A percentile compares a stretch with the other conserved stretches of the same genome.
These are phyloP conservation scores for Galeruca laticollis DNA, from an alignment of 2,888 invertebrate species.

Conservation along the genomic window DNA sequence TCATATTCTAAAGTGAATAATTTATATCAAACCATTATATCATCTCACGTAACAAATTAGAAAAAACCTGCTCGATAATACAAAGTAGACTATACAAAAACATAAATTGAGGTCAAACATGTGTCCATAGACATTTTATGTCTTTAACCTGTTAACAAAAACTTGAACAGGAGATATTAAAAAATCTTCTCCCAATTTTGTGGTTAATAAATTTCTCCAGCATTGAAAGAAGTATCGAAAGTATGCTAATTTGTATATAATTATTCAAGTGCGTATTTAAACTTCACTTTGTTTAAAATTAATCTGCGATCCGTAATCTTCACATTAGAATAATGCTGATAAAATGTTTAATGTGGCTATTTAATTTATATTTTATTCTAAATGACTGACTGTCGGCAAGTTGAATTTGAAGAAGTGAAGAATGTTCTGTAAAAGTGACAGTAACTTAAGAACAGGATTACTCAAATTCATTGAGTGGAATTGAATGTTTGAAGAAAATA, in stretches of 20 bases:
- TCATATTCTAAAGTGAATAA: neutral
- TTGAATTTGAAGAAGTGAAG: too few relatives aligned
- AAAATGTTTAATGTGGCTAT: neutral
- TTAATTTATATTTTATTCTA: too few relatives aligned
- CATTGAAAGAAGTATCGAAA: constrained; percentile 38
- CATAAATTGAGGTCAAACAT: neutral
- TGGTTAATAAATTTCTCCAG: constrained; percentile 24
- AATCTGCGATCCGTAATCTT: constrained; percentile 12
- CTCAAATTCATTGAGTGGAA: too few relatives aligned
- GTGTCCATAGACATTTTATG: neutral
- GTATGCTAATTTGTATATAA: constrained; percentile 44
- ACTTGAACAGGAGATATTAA: constrained; percentile 21
- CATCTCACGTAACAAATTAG: constrained; percentile 12
- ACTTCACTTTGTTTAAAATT: constrained; percentile 28
- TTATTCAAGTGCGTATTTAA: constrained; percentile 41
- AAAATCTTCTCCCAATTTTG: constrained; percentile 25
- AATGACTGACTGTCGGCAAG: too few relatives aligned
- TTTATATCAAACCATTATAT: constrained; percentile 8
- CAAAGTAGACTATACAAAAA: constrained; percentile 12
- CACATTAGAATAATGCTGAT: neutral
- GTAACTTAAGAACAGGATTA: too few relatives aligned
- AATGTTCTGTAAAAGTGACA: too few relatives aligned
- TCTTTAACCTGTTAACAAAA: neutral
- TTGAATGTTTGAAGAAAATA: too few relatives aligned
- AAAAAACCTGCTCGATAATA: constrained; percentile 8